Evolutionary conservation across 2,888 invertebrate genomes (phyloP), one percentile per base, ranked within the genome.

Genomic region (Ormyrus labotus): DNA sequence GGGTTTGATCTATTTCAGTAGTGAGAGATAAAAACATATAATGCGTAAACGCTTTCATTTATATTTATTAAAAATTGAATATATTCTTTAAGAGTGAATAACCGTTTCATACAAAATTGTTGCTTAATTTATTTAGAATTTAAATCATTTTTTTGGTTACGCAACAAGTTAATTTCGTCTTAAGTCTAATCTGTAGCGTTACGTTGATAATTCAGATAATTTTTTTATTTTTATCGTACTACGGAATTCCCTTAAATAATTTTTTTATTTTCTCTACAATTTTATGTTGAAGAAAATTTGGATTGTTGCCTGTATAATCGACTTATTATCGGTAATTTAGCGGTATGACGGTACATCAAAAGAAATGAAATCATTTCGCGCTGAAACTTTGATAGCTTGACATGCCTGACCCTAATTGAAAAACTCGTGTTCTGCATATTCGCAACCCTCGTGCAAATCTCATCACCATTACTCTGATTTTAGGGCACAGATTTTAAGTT

Each of bases 341-440:
- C 19, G 69, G 68, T 80, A 65, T 45, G 55, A 78, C 50, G 51
- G 34, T 60, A 67, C 50, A 63, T 68, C 58, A 47, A 45, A 68
- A 69, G 72, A 68, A 72, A 64, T 34, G 48, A 76, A 76, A 75
- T 76, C 64, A 68, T 61, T 72, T 73, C 57, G 70, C 55, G 58
- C 67, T 75, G 50, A 73, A 81, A 79, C 58, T 79, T 76, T 78
- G 53, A 78, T 77, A 75, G 60, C 48, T 65, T 57, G 45, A 51
- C 55, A 61, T 48, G 51, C 19, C 72, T 79, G 75, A 75, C 76
- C 79, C 65, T 81, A 79, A 79, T 69, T 81, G 76, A 76, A 79
- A 81, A 81, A 74, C 74, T 81, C 71, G 70, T 58, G 65, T 74
- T 81, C 53, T 74, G 65, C 58, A 71, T 51, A 55, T 55, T 64